Evolutionary conservation across 2,797 vertebrate species (phyloP).

Genomic region (Xiphorhynchus erythropygius): DNA sequence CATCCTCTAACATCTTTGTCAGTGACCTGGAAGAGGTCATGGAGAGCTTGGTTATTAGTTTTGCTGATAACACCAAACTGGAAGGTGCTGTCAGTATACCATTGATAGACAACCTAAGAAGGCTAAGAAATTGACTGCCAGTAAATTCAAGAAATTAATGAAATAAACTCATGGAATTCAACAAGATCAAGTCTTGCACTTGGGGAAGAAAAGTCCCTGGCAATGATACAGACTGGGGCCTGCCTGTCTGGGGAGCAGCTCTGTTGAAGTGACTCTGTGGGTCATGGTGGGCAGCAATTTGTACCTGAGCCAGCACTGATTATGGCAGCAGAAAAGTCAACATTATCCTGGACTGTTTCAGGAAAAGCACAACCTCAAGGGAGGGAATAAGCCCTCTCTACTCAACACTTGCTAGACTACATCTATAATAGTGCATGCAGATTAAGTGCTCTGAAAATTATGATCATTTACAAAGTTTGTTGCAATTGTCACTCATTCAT

Average conservation of each 20-base stretch:
- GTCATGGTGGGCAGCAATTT: not conserved
- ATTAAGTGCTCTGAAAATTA: no score
- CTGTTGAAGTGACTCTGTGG: fast-evolving
- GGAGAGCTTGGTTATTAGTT: not conserved
- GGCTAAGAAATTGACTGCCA: not conserved
- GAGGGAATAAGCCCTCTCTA: not conserved
- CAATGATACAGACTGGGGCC: not conserved
- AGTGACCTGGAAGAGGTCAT: not conserved
- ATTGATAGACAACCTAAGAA: not conserved
- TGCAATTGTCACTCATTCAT: no score
- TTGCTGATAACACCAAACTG: not conserved
- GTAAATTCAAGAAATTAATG: not conserved
- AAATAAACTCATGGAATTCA: not conserved
- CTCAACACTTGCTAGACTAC: not conserved
- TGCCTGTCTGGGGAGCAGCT: not conserved
- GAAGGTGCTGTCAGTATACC: not conserved
- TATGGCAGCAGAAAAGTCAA: not conserved
- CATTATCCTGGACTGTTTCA: not conserved
- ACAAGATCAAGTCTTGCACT: not conserved
- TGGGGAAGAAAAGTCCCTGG: not conserved
- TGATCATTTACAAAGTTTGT: no score
- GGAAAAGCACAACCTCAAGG: not conserved
- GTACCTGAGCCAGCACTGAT: not conserved
- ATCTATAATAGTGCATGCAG: not conserved
- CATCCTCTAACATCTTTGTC: not conserved